Base-by-base conservation (phyloP, 1,140 invertebrate genomes). In the Drosophila ironensis region DNA sequence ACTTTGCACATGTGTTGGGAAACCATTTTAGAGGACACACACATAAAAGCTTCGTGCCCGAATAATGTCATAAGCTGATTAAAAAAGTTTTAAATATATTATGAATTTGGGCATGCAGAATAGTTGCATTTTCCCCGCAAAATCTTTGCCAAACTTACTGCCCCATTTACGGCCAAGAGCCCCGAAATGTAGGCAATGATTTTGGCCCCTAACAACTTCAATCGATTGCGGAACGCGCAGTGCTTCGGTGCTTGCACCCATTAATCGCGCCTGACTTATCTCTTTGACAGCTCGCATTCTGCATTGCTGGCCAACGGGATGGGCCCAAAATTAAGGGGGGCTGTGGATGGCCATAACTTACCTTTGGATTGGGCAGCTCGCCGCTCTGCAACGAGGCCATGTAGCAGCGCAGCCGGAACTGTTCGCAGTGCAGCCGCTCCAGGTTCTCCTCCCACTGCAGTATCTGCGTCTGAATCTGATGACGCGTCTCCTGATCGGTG, bases 321-420 rank as follows among this genome's bases (percentile, higher is more conserved):
- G 4, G 28, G 3, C n/a, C n/a, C n/a, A n/a, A n/a, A n/a, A n/a
- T n/a, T n/a, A n/a, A n/a, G n/a, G n/a, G 11, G 8, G 27, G 12
- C 22, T 11, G 25, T 45, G 30, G 12, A 14, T 8, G 24, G 47
- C 46, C 46, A 63, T 54, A 44, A 73, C 77, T 92, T 92, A 98
- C 97, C 95, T 99, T 99, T 27, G 98, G 98, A 92, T 99, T 99
- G 27, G 98, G 98, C 70, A 99, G 92, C 92, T 99, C 98, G 38
- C 97, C 96, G 80, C 95, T 97, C 90, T 98, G 98, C 59, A 99
- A 92, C 78, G 97, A 98, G 30, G 98, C 97, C 95, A 98, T 98
- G 90, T 99, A 99, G 91, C 98, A 99, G 51, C 97, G 93, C 22
- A 99, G 92, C 57, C 98, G 93, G 90, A 98, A 99, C 91, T 99